Evolutionary conservation across 2,797 vertebrate genomes (phyloP).

Genomic region (Moxostoma hubbsi): DNA sequence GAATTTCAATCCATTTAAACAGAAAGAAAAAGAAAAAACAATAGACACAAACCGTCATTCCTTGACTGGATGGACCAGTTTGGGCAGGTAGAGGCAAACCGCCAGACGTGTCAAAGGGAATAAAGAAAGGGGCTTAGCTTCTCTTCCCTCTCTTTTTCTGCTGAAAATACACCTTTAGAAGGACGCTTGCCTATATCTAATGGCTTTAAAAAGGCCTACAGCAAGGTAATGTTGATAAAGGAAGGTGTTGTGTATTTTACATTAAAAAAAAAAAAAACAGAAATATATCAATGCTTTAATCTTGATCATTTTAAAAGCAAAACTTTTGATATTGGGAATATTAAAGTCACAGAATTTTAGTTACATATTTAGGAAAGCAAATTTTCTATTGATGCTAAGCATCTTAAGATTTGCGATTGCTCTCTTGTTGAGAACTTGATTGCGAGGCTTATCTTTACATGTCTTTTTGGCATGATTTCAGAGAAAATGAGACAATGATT

Average conservation of each 20-base stretch:
- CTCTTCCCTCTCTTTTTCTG: constrained; percentile 55
- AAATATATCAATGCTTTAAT: not conserved
- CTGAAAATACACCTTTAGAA: constrained; percentile 54
- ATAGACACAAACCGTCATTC: constrained; percentile 90
- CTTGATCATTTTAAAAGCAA: too few species aligned
- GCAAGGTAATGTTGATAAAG: constrained; percentile 30
- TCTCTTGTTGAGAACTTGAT: constrained; percentile 32
- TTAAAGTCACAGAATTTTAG: not conserved
- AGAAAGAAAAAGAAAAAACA: constrained; percentile 80
- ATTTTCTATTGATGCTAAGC: not conserved
- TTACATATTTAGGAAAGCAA: not conserved
- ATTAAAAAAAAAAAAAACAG: not conserved
- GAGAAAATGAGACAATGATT: constrained; percentile 50
- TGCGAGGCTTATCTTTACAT: constrained; percentile 61
- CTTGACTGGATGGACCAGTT: constrained; percentile 95
- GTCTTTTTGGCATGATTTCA: constrained; percentile 54
- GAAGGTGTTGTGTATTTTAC: not conserved
- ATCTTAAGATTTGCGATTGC: constrained; percentile 7
- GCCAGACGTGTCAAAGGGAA: constrained; percentile 83
- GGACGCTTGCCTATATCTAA: constrained; percentile 51
- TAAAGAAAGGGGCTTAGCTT: constrained; percentile 71
- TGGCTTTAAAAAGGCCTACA: constrained; percentile 57
- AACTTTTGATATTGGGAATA: too few species aligned
- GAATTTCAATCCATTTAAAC: constrained; percentile 83
- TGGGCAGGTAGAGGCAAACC: constrained; percentile 91